A percentile compares a stretch with the other conserved stretches of the same genome.
phyloP scores from a whole-genome alignment of 2,888 invertebrate species.

The Carterocephalus palaemon region DNA sequence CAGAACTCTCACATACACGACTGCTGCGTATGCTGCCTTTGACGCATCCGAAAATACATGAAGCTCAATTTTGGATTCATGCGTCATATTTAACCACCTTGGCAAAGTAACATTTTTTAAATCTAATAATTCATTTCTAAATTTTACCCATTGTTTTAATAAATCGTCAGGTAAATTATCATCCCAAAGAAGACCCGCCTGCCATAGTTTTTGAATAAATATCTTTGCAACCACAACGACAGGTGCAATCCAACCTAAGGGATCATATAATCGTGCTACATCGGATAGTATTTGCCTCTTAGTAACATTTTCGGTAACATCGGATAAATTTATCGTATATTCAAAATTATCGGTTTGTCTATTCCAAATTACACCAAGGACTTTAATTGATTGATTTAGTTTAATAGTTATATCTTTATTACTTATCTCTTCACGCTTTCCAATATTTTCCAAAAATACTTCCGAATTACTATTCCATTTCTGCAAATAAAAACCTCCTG shows the following conservation, averaged over 20 bases:
- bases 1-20: background rate
- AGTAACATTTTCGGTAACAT: conserved; percentile 18
- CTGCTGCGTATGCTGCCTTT: background rate
- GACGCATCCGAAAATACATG: no score
- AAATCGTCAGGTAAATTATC: no score
- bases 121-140: no score
- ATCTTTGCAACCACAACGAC: conserved; percentile 13
- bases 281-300: conserved; percentile 33
- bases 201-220: no score
- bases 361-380: conserved; percentile 36
- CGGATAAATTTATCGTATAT: conserved; percentile 27
- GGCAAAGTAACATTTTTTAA: no score
- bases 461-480: conserved; percentile 36
- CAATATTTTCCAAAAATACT: conserved; percentile 28
- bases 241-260: conserved; percentile 36
- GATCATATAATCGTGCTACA: conserved; percentile 36
- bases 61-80: no score
- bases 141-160: no score
- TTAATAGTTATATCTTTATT: no score
- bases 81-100: no score
- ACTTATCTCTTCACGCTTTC: conserved; percentile 12
- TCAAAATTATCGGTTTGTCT: conserved; percentile 30
- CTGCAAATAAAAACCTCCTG: conserved; percentile 35
- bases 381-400: conserved; percentile 32
- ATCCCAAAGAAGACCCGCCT: no score